These are phyloP conservation scores for Ceratina japonica DNA, from an alignment of 1,140 invertebrate species.

Conservation along the genomic window DNA sequence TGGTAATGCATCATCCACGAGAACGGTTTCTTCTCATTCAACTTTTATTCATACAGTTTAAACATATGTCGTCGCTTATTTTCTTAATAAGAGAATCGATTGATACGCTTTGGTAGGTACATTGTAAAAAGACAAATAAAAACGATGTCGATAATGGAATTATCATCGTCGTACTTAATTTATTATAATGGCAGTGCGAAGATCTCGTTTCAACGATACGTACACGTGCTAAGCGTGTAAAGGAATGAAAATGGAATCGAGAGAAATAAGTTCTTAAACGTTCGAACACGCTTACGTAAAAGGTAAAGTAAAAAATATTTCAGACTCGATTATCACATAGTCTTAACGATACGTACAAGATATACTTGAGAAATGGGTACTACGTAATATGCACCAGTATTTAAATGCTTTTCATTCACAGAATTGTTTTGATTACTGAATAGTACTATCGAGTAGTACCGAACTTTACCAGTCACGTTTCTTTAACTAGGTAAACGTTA, in stretches of 20 bases:
- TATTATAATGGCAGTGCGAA: slow-evolving; percentile 48
- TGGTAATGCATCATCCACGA: no score
- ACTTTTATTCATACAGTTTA: slow-evolving; percentile 40
- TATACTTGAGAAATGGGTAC: slow-evolving; percentile 14
- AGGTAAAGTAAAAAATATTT: slow-evolving; percentile 14
- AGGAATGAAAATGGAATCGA: slow-evolving; percentile 1
- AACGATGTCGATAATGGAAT: slow-evolving; percentile 24
- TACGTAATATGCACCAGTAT: slow-evolving; percentile 41
- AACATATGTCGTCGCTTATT: slow-evolving; percentile 34
- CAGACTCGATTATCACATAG: slow-evolving; percentile 42
- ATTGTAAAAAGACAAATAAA: slow-evolving; percentile 17
- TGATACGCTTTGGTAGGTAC: slow-evolving; percentile 48
- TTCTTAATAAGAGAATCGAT: slow-evolving; percentile 15
- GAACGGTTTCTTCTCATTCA: slow-evolving; percentile 1
- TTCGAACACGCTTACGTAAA: neutral
- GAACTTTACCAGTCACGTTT: no score
- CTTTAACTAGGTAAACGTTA: no score
- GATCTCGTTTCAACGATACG: slow-evolving; percentile 5
- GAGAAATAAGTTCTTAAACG: no score
- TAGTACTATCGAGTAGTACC: slow-evolving; percentile 7
- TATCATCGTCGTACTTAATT: slow-evolving; percentile 22
- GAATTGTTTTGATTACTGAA: slow-evolving; percentile 47
- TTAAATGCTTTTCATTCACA: slow-evolving; percentile 29
- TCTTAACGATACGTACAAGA: slow-evolving; percentile 47
- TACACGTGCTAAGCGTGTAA: slow-evolving; percentile 4